These are phyloP conservation scores for Neuroterus valhalla DNA, from an alignment of 1,140 invertebrate genomes.

Conservation along the genomic window DNA sequence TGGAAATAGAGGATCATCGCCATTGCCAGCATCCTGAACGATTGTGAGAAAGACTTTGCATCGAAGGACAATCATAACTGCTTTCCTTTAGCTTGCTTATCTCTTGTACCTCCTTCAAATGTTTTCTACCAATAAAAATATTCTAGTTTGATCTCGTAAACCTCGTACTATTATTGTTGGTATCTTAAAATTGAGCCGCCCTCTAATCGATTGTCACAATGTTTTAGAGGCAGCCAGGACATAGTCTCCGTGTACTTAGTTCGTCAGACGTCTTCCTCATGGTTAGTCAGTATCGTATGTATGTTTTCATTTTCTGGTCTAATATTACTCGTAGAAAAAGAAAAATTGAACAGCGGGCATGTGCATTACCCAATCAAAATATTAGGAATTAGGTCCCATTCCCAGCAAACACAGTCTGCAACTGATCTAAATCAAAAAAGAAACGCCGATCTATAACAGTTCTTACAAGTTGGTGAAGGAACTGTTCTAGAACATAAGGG, in stretches of 20 bases:
- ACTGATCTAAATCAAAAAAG: too few relatives aligned
- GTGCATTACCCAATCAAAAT: conserved; percentile 14
- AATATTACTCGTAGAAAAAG: conserved; percentile 4
- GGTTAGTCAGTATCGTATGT: conserved; percentile 22
- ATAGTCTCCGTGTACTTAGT: conserved; percentile 11
- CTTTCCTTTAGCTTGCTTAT: background rate
- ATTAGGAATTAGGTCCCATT: conserved; percentile 20
- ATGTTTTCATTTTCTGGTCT: conserved; percentile 9
- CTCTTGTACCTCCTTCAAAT: conserved; percentile 2
- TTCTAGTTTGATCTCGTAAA: background rate
- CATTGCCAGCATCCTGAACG: background rate
- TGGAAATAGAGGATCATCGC: background rate
- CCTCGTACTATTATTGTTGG: background rate
- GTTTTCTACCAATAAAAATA: conserved; percentile 1
- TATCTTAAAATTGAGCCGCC: background rate
- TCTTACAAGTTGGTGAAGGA: too few relatives aligned
- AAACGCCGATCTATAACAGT: too few relatives aligned
- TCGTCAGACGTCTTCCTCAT: conserved; percentile 5
- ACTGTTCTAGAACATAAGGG: too few relatives aligned
- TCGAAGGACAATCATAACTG: background rate
- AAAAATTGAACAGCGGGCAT: conserved; percentile 5
- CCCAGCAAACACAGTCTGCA: too few relatives aligned
- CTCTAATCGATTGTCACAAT: background rate
- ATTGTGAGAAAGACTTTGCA: background rate
- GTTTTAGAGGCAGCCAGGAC: conserved; percentile 16